Conservation (phyloP, 1,140 invertebrate species). For the Teleogryllus occipitalis region DNA sequence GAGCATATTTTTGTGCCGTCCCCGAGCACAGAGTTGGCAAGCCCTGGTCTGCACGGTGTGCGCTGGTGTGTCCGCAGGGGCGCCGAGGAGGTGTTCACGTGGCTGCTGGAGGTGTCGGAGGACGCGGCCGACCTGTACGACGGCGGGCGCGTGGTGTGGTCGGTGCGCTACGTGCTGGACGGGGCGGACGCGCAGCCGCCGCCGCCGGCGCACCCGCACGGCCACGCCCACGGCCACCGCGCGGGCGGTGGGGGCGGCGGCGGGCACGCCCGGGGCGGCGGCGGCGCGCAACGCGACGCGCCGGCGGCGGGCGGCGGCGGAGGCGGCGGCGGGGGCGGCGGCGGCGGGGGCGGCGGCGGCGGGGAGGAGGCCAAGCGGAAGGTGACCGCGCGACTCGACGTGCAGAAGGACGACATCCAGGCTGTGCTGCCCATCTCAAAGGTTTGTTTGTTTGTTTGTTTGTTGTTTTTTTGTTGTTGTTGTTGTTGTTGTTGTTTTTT, state of each 20-base stretch:
- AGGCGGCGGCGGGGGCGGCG: slow-evolving; percentile 31
- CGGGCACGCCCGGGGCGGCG: slow-evolving; percentile 36
- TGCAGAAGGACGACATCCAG: slow-evolving; percentile 91
- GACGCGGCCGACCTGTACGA: slow-evolving; percentile 64
- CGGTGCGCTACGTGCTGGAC: slow-evolving; percentile 48
- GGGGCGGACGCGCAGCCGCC: slow-evolving; percentile 39
- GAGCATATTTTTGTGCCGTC: background rate
- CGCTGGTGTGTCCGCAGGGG: background rate
- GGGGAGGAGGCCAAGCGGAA: slow-evolving; percentile 52
- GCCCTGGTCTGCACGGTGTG: background rate
- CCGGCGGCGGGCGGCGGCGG: slow-evolving; percentile 35
- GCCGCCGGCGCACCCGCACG: slow-evolving; percentile 29
- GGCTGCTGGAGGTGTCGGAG: slow-evolving; percentile 82
- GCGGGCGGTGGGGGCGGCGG: slow-evolving; percentile 19
- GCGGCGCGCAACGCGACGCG: slow-evolving; percentile 36
- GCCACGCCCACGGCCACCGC: slow-evolving; percentile 12
- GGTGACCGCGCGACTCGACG: slow-evolving; percentile 71
- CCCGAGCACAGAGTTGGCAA: background rate
- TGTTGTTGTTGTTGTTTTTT: background rate
- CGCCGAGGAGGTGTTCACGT: slow-evolving; percentile 77
- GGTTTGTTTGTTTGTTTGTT: slow-evolving; percentile 42
- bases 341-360: slow-evolving; percentile 26
- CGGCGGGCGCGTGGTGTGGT: slow-evolving; percentile 65
- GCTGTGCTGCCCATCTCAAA: slow-evolving; percentile 90
- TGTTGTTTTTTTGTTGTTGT: background rate